phyloP scores from a whole-genome alignment of 1,140 invertebrate species.

The Akabosia matsudoensis region DNA sequence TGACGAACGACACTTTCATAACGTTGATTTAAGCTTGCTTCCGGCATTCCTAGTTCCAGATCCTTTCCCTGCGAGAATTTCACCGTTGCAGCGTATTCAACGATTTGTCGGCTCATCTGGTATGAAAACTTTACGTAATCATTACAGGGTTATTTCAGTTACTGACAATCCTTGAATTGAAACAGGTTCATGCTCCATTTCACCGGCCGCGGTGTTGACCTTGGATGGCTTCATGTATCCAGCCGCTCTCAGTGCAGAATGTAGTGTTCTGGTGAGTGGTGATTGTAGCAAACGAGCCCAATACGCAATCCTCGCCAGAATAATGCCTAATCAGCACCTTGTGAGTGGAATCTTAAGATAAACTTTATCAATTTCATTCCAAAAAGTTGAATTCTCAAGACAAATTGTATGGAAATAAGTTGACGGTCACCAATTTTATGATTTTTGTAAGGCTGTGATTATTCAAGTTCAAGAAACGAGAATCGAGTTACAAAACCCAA shows the following conservation, averaged over 20 bases:
- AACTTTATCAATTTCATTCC: too few species aligned
- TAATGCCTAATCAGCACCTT: constrained; percentile 26
- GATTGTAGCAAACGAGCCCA: constrained; percentile 45
- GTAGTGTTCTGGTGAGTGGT: constrained; percentile 43
- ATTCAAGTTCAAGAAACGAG: constrained; percentile 7
- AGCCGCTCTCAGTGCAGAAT: constrained; percentile 35
- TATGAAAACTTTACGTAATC: neutral
- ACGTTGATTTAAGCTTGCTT: constrained; percentile 38
- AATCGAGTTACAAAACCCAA: constrained; percentile 15
- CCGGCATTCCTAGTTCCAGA: constrained; percentile 18
- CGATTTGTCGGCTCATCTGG: neutral
- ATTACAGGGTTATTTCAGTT: too few species aligned
- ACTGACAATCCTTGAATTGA: neutral
- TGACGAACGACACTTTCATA: constrained; percentile 37
- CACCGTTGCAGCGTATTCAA: constrained; percentile 14
- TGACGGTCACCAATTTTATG: too few species aligned
- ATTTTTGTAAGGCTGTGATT: neutral
- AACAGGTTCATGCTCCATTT: constrained; percentile 41
- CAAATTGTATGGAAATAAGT: too few species aligned
- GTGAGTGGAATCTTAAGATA: constrained; percentile 23
- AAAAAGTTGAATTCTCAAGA: too few species aligned
- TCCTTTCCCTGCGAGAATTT: constrained; percentile 34
- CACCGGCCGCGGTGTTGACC: constrained; percentile 33
- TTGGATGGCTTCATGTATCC: constrained; percentile 41
- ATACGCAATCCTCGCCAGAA: constrained; percentile 36